Conservation (phyloP, 2,113 vertebrate genomes). For the Sphaerodactylus townsendi region DNA sequence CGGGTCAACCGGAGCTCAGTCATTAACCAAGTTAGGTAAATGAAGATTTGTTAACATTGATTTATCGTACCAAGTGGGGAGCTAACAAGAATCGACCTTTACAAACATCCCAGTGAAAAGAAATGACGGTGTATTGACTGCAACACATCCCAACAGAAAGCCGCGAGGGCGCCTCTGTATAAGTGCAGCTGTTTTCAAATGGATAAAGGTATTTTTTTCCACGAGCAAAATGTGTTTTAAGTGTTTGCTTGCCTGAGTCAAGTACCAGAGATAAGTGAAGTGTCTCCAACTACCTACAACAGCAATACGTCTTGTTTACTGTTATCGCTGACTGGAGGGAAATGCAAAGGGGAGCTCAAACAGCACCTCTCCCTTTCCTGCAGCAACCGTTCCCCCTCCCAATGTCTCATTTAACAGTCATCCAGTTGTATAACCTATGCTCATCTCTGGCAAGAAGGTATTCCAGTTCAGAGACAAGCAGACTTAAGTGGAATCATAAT, state of each 20-base stretch:
- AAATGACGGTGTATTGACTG: slow-evolving; percentile 50
- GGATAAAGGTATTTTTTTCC: slow-evolving; percentile 36
- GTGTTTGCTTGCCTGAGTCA: slow-evolving; percentile 50
- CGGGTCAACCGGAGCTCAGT: slow-evolving; percentile 63
- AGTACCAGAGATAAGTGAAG: slow-evolving; percentile 41
- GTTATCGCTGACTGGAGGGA: slow-evolving; percentile 22
- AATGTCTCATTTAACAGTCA: background rate
- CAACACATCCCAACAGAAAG: slow-evolving; percentile 32
- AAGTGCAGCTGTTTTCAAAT: slow-evolving; percentile 39
- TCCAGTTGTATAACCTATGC: no score
- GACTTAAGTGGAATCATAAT: no score
- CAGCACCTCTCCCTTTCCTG: background rate
- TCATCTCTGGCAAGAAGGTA: no score
- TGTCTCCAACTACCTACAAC: slow-evolving; percentile 22
- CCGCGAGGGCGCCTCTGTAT: slow-evolving; percentile 36
- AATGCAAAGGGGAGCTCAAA: slow-evolving; percentile 21
- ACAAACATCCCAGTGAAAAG: slow-evolving; percentile 15
- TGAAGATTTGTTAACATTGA: slow-evolving; percentile 69
- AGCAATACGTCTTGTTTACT: slow-evolving; percentile 45
- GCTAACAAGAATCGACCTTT: slow-evolving; percentile 51
- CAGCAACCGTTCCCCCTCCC: slow-evolving; percentile 17
- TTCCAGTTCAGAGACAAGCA: no score
- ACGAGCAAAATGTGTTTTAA: slow-evolving; percentile 43
- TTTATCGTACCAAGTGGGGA: slow-evolving; percentile 53
- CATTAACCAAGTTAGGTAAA: slow-evolving; percentile 68